Percentiles rank a stretch among this genome's conserved stretches.
phyloP scores from a whole-genome alignment of 92 coral and sea anemone genomes.

The Phenganax stokvisi region DNA sequence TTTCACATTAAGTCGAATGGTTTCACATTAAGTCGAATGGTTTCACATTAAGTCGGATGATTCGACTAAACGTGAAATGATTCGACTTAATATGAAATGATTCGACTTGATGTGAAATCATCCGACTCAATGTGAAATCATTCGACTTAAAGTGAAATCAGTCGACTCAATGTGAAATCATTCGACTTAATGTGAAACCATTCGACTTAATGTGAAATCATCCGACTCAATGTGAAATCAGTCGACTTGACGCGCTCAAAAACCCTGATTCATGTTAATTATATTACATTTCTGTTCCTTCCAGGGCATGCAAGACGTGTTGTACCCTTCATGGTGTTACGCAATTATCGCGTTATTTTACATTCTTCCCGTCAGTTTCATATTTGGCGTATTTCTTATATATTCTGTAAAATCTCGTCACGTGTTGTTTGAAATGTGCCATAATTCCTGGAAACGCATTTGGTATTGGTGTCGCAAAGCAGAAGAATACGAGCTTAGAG shows the following conservation, averaged over 20 bases:
- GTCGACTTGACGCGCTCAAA: background rate
- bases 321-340: conserved; percentile 25
- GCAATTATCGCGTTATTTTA: conserved; percentile 1
- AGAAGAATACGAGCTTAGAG: conserved; percentile 22
- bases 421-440: conserved; percentile 11
- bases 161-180: too few species aligned
- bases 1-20: too few species aligned
- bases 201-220: background rate
- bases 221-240: too few species aligned
- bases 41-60: background rate
- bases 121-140: background rate
- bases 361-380: conserved; percentile 8
- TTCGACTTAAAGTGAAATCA: too few species aligned
- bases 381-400: conserved; percentile 20
- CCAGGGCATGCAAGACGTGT: conserved; percentile 13
- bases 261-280: background rate
- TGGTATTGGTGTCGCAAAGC: conserved; percentile 33
- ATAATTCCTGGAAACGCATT: conserved; percentile 22
- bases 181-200: too few species aligned
- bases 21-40: too few species aligned
- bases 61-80: too few species aligned
- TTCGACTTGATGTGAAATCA: too few species aligned
- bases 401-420: conserved; percentile 23
- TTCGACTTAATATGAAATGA: too few species aligned
- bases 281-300: background rate